Base-by-base conservation (phyloP, 2,113 vertebrate species). In the Alethe castanea region DNA sequence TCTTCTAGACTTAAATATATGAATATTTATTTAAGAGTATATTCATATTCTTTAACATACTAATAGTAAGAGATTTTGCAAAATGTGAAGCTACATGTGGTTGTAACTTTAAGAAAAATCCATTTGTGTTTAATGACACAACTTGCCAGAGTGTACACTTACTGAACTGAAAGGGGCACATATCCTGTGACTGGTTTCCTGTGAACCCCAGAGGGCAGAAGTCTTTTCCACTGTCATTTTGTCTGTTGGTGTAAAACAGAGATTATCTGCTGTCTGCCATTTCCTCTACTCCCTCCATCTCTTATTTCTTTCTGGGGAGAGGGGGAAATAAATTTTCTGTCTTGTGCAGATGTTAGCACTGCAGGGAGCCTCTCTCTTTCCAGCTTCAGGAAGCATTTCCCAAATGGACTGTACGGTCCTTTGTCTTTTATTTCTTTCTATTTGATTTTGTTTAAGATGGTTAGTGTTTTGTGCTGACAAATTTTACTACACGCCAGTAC, bases 121-220 rank as follows among this genome's bases (percentile, higher is more conserved):
- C 18, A 14, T 25, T 64, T 71, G 31, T 80, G 20, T 82, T 91
- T 69, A 61, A 54, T 67, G 52, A 35, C 33, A 44, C 29, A 67
- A 40, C 29, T 7, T 7, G 22, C 50, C 35, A 50, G 60, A 73
- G 38, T 3, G 0, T 50, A 35, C 38, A 7, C 28, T 62, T 62
- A 56, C 29, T 60, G 61, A 53, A 50, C 31, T 93, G 79, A 57
- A 90, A 93, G 61, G 56, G 83, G 6, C 45, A 74, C 20, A 35
- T 93, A 74, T 96, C 90, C 92, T 92, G 76, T 90, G 80, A n/a
- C 72, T 83, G 56, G 42, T 81, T 97, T 96, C 95, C 88, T 92
- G 94, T 5, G 2, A 28, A 57, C 22, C 87, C 36, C 69, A 60
- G 64, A 64, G 88, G 79, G 79, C 85, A 90, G 71, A 59, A 48